Evolutionary conservation across 2,888 invertebrate species (phyloP).

Genomic region (Zonitis immaculata): DNA sequence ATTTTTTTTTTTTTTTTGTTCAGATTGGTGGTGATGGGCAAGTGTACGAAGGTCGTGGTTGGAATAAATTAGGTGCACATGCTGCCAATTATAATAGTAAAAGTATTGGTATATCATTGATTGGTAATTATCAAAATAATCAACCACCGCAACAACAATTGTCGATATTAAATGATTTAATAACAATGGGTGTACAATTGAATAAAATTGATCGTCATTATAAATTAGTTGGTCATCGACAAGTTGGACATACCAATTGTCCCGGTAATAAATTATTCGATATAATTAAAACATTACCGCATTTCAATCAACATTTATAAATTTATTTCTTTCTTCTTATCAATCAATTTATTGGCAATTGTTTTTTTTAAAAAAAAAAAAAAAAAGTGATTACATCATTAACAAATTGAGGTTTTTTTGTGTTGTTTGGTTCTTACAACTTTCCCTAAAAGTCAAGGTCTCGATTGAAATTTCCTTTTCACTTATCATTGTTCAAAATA

Average conservation of each 20-base stretch:
- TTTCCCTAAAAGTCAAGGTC: neutral
- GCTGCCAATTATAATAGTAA: constrained; percentile 56
- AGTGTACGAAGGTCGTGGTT: constrained; percentile 63
- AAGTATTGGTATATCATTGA: constrained; percentile 60
- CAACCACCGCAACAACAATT: constrained; percentile 24
- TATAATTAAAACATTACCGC: constrained; percentile 24
- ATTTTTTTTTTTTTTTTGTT: no score
- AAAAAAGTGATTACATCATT: no score
- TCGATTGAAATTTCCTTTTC: neutral
- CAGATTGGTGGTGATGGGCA: constrained; percentile 61
- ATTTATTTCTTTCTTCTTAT: no score
- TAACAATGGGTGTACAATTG: constrained; percentile 23
- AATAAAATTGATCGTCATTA: constrained; percentile 22
- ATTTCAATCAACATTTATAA: constrained; percentile 13
- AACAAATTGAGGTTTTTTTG: no score
- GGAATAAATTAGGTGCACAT: constrained; percentile 59
- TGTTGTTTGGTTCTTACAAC: no score
- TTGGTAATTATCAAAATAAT: constrained; percentile 48
- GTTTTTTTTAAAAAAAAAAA: no score
- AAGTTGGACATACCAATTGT: constrained; percentile 27
- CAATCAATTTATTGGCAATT: no score
- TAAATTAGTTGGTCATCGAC: constrained; percentile 32
- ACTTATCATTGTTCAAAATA: no score
- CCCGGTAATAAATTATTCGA: constrained; percentile 30
- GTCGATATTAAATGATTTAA: constrained; percentile 24